Evolutionary conservation across 2,113 vertebrate species (phyloP), one percentile per base, ranked within the genome.

Genomic region (Pterocles burchelli): DNA sequence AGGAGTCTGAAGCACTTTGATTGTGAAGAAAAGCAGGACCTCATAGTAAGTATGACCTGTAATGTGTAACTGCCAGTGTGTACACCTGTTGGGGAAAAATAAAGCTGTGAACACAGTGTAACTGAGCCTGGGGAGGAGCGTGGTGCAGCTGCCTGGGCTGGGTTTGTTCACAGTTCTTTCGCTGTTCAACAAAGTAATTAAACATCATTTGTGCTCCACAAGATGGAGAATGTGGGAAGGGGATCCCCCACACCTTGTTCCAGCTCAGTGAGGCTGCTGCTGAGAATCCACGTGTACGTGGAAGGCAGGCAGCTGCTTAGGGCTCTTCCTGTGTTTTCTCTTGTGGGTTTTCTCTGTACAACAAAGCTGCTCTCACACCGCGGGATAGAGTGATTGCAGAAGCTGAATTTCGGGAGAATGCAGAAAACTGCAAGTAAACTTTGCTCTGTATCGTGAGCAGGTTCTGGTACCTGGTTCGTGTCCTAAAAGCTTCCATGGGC

Each of bases 1-100:
- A 98, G 96, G 97, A 98, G 78, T 17, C 88, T 99, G 86, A 99
- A 99, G 67, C 98, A 98, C 58, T 99, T 99, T 96, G 99, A 99
- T 57, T 99, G 99, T 95, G 96, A 98, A 88, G 99, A 99, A 62
- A 98, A 97, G 63, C 94, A 98, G 67, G 93, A 97, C 24, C 95
- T 99, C 33, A 97, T 98, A 76, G 99, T 99, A 97, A 98, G 98
- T 97, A 58, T 13, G 8, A 7, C 28, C 17, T 17, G 33, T 28
- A 48, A 8, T 0, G 0, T 5, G 21, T 16, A 21, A 5, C 45
- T 25, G 45, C 29, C 21, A 25, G 38, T 4, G 29, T 25, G 1
- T 28, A 2, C 2, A 0, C 6, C 33, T 4, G 0, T 7, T 70
- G 78, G 74, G 51, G 51, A 7, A 14, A 8, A 33, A 14, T 1